These are phyloP conservation scores for Corydoras sp. DNA, from an alignment of 2,113 vertebrate species.

Conservation along the genomic window DNA sequence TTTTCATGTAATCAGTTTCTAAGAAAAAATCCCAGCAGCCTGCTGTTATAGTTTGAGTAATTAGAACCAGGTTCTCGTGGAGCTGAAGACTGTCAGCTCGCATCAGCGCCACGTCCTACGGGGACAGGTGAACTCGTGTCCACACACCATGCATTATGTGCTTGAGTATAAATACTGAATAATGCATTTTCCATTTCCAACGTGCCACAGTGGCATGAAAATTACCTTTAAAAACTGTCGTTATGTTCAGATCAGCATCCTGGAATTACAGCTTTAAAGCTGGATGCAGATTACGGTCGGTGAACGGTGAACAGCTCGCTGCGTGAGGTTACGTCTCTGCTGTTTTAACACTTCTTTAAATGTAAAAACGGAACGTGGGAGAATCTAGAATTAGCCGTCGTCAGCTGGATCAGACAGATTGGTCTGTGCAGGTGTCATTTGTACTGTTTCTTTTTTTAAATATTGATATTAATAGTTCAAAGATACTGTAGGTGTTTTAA, in stretches of 20 bases:
- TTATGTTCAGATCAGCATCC: slow-evolving; percentile 16
- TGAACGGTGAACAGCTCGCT: not conserved
- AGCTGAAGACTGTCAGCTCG: not conserved
- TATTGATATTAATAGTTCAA: no score
- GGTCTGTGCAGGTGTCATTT: no score
- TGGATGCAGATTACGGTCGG: not conserved
- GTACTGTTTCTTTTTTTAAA: no score
- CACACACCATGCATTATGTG: slow-evolving; percentile 29
- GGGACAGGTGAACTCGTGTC: slow-evolving; percentile 25
- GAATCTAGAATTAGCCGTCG: no score
- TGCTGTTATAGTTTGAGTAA: not conserved
- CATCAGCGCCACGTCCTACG: slow-evolving; percentile 5
- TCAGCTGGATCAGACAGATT: no score
- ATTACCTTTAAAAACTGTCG: slow-evolving; percentile 27
- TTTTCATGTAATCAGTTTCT: not conserved
- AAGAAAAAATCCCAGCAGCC: not conserved
- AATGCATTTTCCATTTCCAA: slow-evolving; percentile 40
- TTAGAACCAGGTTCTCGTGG: not conserved
- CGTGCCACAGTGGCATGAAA: slow-evolving; percentile 17
- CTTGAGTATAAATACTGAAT: slow-evolving; percentile 40
- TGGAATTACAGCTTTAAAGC: slow-evolving; percentile 5
- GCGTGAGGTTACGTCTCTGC: not conserved
- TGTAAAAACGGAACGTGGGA: not conserved
- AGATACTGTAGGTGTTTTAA: no score
- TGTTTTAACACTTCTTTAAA: slow-evolving; percentile 12